phyloP scores from a whole-genome alignment of 2,888 invertebrate genomes.

The Thyatira batis region DNA sequence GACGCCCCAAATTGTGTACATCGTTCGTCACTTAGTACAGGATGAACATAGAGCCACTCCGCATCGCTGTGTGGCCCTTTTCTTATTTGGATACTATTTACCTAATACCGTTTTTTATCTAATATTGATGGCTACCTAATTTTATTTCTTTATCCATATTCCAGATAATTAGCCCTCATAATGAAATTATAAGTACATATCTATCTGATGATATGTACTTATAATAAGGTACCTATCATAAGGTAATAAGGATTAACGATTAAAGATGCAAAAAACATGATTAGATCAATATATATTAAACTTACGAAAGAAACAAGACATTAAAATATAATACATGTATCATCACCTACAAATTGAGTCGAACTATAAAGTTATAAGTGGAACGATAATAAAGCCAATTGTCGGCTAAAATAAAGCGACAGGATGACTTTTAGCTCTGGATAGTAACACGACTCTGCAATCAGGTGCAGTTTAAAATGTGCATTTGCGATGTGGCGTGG shows the following conservation, averaged over 20 bases:
- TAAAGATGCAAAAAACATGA: no score
- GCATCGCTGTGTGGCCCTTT: conserved; percentile 24
- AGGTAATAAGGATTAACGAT: no score
- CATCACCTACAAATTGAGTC: conserved; percentile 18
- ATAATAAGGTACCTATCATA: no score
- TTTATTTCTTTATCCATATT: no score
- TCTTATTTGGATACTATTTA: conserved; percentile 19
- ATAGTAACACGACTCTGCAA: conserved; percentile 77
- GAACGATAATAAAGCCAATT: conserved; percentile 48
- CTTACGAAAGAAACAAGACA: no score
- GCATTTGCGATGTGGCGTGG: conserved; percentile 75
- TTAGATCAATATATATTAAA: no score
- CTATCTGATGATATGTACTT: no score
- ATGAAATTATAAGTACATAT: no score
- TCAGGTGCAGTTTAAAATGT: conserved; percentile 82
- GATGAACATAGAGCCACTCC: conserved; percentile 21
- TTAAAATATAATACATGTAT: no score
- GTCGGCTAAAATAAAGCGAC: conserved; percentile 66
- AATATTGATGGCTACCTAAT: no score
- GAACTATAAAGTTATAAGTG: conserved; percentile 40
- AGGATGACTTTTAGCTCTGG: conserved; percentile 70
- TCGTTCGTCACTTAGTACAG: conserved; percentile 77
- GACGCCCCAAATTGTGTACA: conserved; percentile 81
- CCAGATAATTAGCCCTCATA: no score
- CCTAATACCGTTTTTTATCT: neutral